A percentile compares a stretch with the other conserved stretches of the same genome.
Evolutionary conservation across 2,888 invertebrate genomes (phyloP).

Genomic region (Apotomis capreana): DNA sequence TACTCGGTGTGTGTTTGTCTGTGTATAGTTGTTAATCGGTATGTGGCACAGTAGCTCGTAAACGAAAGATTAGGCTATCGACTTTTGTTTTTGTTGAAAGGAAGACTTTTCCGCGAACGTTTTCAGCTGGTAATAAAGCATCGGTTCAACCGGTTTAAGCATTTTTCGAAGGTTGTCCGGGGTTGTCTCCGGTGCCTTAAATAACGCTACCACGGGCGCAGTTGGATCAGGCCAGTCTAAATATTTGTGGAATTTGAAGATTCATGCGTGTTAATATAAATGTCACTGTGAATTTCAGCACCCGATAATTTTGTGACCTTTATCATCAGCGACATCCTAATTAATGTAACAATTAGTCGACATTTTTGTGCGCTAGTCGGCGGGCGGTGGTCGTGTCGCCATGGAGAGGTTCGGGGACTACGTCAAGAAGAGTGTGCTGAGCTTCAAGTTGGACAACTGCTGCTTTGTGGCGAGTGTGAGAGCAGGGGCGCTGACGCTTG

Average conservation of each 20-base stretch:
- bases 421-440: conserved; percentile 24
- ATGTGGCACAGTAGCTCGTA: too few species aligned
- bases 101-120: too few species aligned
- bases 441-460: conserved; percentile 59
- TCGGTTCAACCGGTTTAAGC: too few species aligned
- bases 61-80: too few species aligned
- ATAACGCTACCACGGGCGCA: too few species aligned
- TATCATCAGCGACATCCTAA: conserved; percentile 23
- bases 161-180: too few species aligned
- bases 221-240: background rate
- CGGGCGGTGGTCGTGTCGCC: conserved; percentile 9
- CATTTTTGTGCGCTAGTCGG: conserved; percentile 14
- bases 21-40: too few species aligned
- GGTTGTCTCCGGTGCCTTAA: too few species aligned
- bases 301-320: conserved; percentile 27
- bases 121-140: too few species aligned
- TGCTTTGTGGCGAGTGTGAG: conserved; percentile 64
- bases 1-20: too few species aligned
- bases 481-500: conserved; percentile 59
- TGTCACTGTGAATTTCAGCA: conserved; percentile 15
- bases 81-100: too few species aligned
- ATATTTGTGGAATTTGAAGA: background rate
- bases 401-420: conserved; percentile 16
- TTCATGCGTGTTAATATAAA: background rate
- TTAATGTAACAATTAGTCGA: conserved; percentile 12